phyloP scores from a whole-genome alignment of 2,888 invertebrate genomes.

The Yponomeuta plumbellus region DNA sequence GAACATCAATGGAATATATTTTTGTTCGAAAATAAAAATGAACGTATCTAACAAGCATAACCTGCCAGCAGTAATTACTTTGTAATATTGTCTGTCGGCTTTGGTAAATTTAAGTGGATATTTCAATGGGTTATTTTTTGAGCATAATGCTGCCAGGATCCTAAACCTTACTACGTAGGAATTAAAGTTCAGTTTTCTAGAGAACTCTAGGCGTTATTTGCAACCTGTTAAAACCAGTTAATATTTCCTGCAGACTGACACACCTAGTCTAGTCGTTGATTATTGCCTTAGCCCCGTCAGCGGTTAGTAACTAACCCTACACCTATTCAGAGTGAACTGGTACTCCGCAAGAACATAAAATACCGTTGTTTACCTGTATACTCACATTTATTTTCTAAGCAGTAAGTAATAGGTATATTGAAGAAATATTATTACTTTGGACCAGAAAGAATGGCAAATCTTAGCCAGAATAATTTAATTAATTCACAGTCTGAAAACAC shows the following conservation, averaged over 20 bases:
- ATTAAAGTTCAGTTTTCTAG: background rate
- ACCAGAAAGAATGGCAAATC: no score
- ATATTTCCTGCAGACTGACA: slow-evolving; percentile 18
- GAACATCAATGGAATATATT: background rate
- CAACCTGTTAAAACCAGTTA: background rate
- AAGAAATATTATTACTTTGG: no score
- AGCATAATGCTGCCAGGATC: background rate
- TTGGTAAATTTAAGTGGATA: background rate
- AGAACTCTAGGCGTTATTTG: background rate
- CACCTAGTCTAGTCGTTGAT: slow-evolving; percentile 22
- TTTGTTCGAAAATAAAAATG: background rate
- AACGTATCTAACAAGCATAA: background rate
- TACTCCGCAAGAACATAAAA: no score
- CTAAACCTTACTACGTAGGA: background rate
- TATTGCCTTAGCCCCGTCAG: background rate
- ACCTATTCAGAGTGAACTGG: no score
- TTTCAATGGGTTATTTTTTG: background rate
- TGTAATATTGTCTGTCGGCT: no score
- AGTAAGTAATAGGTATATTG: no score
- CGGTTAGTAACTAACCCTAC: background rate
- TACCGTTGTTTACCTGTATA: no score
- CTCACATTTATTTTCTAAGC: no score
- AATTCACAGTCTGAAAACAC: no score
- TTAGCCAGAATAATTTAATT: no score
- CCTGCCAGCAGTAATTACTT: no score